Conservation (phyloP, 2,888 invertebrate species). For the Macroteleia sp. region DNA sequence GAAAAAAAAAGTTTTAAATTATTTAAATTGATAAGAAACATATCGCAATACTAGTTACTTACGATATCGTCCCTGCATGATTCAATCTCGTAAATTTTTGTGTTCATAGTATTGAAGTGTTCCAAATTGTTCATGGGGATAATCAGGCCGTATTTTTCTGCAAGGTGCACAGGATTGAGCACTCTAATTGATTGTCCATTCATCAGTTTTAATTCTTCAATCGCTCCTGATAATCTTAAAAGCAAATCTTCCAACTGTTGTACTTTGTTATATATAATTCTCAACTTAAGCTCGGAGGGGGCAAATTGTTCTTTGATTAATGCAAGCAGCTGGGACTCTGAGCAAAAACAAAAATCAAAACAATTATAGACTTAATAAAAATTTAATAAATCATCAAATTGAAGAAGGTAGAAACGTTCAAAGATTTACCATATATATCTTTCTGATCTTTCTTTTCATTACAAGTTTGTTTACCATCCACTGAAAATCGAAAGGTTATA, state of each 20-base stretch:
- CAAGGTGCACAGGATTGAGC: conserved; percentile 9
- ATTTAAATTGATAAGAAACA: conserved; percentile 10
- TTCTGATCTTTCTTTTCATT: conserved; percentile 12
- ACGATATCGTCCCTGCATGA: conserved; percentile 24
- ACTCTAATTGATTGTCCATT: conserved; percentile 22
- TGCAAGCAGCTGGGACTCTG: conserved; percentile 5
- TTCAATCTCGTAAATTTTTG: conserved; percentile 12
- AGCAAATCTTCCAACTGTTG: conserved; percentile 23
- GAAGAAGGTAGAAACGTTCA: conserved; percentile 1
- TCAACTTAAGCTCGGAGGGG: conserved; percentile 5
- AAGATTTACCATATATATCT: conserved; percentile 7
- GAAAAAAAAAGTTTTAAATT: too few species aligned
- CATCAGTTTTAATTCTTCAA: conserved; percentile 32
- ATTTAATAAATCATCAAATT: conserved; percentile 9
- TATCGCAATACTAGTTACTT: conserved; percentile 16
- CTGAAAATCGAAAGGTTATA: background rate
- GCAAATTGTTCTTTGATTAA: conserved; percentile 18
- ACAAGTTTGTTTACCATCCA: conserved; percentile 1
- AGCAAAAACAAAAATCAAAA: conserved; percentile 16
- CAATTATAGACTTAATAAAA: conserved; percentile 14
- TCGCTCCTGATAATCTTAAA: conserved; percentile 14
- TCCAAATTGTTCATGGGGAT: conserved; percentile 14
- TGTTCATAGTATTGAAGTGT: conserved; percentile 17
- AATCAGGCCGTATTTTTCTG: conserved; percentile 7
- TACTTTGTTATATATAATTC: background rate